Conservation (phyloP, 1,140 invertebrate species). For the Ganaspis sp. region DNA sequence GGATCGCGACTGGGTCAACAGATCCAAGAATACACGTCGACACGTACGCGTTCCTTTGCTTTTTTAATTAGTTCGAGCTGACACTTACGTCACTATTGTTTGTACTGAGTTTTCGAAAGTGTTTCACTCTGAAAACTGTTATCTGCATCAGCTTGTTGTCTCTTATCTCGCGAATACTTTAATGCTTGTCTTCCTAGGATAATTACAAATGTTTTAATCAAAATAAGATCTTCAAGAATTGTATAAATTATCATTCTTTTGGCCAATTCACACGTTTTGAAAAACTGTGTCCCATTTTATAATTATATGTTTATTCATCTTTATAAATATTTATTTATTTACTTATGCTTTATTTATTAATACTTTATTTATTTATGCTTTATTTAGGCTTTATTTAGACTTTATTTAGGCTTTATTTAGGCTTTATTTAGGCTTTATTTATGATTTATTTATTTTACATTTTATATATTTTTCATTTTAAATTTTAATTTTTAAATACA, state of each 20-base stretch:
- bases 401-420: no score
- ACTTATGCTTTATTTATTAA: no score
- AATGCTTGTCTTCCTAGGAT: slow-evolving; percentile 6
- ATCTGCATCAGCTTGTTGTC: slow-evolving; percentile 37
- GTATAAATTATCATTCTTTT: no score
- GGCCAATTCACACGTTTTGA: no score
- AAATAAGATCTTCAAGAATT: neutral
- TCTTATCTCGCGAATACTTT: slow-evolving; percentile 36
- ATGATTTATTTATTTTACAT: no score
- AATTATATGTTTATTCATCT: neutral
- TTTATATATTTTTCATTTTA: no score
- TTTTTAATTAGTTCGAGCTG: slow-evolving; percentile 55
- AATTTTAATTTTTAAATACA: neutral
- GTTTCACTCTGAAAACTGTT: slow-evolving; percentile 43
- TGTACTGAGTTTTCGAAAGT: slow-evolving; percentile 25
- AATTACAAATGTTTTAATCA: neutral
- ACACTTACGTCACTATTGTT: slow-evolving; percentile 48
- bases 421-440: no score
- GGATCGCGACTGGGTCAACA: slow-evolving; percentile 52
- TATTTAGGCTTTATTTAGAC: no score
- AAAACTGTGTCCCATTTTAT: no score
- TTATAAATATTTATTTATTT: no score
- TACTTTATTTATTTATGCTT: no score
- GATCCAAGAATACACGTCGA: slow-evolving; percentile 60
- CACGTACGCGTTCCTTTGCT: slow-evolving; percentile 36